A percentile compares a stretch with the other conserved stretches of the same genome.
These are phyloP conservation scores for Australoheros facetus DNA, from an alignment of 2,797 vertebrate genomes.

Conservation along the genomic window DNA sequence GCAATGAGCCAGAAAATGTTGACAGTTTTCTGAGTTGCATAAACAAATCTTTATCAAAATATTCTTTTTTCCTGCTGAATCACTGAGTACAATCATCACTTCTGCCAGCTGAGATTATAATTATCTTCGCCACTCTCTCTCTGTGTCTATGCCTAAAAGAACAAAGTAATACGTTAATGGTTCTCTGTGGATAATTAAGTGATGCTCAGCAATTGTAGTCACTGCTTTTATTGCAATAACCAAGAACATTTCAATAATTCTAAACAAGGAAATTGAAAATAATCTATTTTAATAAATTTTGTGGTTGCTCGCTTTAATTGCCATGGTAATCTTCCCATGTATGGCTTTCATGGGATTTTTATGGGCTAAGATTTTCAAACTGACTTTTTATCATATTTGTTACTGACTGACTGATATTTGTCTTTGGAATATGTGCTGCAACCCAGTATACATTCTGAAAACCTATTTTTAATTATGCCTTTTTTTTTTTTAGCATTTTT, in stretches of 20 bases:
- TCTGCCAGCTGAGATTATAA: neutral
- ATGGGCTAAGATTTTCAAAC: neutral
- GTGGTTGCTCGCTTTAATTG: neutral
- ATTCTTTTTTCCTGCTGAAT: neutral
- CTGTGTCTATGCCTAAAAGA: neutral
- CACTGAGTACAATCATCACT: neutral
- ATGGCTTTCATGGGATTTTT: neutral
- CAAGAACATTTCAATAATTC: neutral
- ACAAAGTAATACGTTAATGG: neutral
- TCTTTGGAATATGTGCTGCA: too few relatives aligned
- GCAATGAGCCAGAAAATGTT: neutral
- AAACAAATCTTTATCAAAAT: conserved; percentile 1
- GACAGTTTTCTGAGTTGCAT: neutral
- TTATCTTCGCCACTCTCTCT: neutral
- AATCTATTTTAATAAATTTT: neutral
- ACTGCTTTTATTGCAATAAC: neutral
- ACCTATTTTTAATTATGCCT: too few relatives aligned
- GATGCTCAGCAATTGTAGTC: neutral
- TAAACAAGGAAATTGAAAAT: neutral
- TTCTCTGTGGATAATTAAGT: neutral
- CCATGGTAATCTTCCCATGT: neutral
- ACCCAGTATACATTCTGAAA: too few relatives aligned
- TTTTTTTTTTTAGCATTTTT: too few relatives aligned
- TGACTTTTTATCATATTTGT: neutral
- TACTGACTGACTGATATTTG: neutral